phyloP scores from a whole-genome alignment of 2,113 vertebrate genomes.

The Platichthys stellatus region DNA sequence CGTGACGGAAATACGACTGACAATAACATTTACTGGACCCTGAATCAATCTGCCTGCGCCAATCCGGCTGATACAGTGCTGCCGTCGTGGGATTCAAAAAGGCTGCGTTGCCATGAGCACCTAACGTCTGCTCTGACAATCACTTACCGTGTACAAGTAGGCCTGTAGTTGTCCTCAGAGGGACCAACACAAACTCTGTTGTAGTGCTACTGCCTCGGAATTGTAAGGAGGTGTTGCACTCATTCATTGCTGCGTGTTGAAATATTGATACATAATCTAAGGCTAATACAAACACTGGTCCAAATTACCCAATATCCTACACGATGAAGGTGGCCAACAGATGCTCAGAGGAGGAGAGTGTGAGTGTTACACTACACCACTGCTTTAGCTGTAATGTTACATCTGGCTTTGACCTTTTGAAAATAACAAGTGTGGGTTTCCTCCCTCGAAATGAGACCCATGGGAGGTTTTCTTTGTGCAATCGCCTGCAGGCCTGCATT shows the following conservation, averaged over 20 bases:
- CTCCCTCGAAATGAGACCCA: constrained; percentile 56
- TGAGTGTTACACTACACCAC: constrained; percentile 39
- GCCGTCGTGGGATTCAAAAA: constrained; percentile 35
- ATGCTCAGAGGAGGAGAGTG: constrained; percentile 18
- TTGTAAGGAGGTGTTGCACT: constrained; percentile 25
- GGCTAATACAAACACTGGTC: constrained; percentile 43
- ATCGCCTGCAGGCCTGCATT: constrained; percentile 29
- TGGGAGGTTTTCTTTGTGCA: constrained; percentile 45
- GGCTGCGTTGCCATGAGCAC: constrained; percentile 22
- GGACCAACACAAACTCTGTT: no score
- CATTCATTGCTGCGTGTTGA: constrained; percentile 19
- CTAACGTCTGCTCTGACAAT: constrained; percentile 55
- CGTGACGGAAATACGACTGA: constrained; percentile 47
- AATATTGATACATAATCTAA: constrained; percentile 32
- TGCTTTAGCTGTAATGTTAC: constrained; percentile 56
- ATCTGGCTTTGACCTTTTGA: constrained; percentile 67
- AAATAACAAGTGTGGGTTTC: constrained; percentile 64
- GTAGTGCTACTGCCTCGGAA: constrained; percentile 16
- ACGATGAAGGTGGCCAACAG: constrained; percentile 22
- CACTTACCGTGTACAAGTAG: constrained; percentile 26
- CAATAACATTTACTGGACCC: constrained; percentile 53
- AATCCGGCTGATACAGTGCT: constrained; percentile 47
- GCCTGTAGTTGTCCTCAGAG: no score
- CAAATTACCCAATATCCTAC: constrained; percentile 36
- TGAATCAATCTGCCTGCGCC: constrained; percentile 65